A percentile compares a stretch with the other conserved stretches of the same genome.
Evolutionary conservation across 2,888 invertebrate genomes (phyloP).

Genomic region (Steromphala cineraria): DNA sequence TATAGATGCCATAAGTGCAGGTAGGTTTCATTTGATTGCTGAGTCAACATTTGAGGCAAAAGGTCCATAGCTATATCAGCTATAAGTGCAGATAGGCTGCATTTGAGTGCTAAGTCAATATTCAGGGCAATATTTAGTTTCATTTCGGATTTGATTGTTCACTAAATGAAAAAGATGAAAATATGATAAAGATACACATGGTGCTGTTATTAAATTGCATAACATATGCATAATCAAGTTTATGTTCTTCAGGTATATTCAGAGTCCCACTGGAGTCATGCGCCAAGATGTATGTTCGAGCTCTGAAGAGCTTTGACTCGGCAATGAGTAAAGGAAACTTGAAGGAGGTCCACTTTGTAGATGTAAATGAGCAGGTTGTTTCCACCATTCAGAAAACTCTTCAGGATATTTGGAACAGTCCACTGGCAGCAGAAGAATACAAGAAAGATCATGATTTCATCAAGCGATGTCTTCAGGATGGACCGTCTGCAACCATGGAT

Average conservation of each 20-base stretch:
- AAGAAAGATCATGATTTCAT: background rate
- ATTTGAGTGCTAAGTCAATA: too few species aligned
- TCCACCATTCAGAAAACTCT: background rate
- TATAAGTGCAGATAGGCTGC: conserved; percentile 44
- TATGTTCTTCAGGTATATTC: conserved; percentile 39
- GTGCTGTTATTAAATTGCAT: background rate
- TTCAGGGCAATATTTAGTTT: too few species aligned
- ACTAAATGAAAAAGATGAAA: too few species aligned
- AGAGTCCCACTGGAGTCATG: conserved; percentile 42
- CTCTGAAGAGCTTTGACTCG: conserved; percentile 28
- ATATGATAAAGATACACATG: too few species aligned
- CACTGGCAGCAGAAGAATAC: background rate
- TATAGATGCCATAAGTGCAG: conserved; percentile 51
- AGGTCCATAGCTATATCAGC: conserved; percentile 48
- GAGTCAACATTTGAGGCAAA: too few species aligned
- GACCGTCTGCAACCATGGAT: background rate
- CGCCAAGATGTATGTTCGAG: conserved; percentile 38
- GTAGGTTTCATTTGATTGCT: conserved; percentile 21
- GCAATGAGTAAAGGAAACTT: background rate
- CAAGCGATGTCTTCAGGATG: background rate
- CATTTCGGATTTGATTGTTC: too few species aligned
- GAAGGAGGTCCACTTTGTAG: conserved; percentile 46
- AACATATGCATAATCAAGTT: background rate
- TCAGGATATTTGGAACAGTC: background rate
- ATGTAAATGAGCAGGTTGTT: conserved; percentile 27